Base-by-base conservation (phyloP, 2,797 vertebrate genomes). In the Labroides dimidiatus region DNA sequence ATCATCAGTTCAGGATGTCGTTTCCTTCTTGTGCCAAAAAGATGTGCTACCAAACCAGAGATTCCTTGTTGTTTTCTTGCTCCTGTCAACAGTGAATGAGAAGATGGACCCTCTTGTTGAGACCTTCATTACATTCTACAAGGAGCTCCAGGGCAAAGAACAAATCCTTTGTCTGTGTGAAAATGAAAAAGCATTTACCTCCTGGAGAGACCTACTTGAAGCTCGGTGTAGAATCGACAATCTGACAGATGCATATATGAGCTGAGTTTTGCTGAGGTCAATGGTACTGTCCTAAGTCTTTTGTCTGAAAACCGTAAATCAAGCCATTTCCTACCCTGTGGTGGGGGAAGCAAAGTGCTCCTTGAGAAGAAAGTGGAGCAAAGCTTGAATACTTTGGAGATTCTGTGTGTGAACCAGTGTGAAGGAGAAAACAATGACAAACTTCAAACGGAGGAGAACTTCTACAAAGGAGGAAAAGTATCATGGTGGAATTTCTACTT, bases 401-500 rank as follows among this genome's bases (percentile, higher is more conserved):
- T 93, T 20, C 77, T 94, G 1, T 92, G 91, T 0, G 84, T 89
- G 33, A 93, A 94, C 41, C 90, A 92, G 43, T 94, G 92, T 78
- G 90, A 92, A 1, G 92, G 91, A 24, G 89, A 85, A 64, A 83
- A 68, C 21, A 85, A 91, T 14, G 81, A 93, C 48, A 84, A 80
- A 80, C 55, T 0, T 3, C 0, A 15, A 10, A 77, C 81, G 4
- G 87, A 94, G 1, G 67, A 92, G 60, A 81, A 61, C n/a, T 93
- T 94, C 67, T 93, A 93, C 66, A 93, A 69, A 73, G 91, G 92
- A 48, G 90, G 75, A n/a, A 80, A 88, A 24, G 77, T 89, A 0
- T 87, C 81, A 2, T 93, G 93, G 92, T 92, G 90, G 92, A 92
- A 93, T 80, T 93, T 94, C 15, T 79, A 77, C 65, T 91, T 92